These are phyloP conservation scores for Leguminivora glycinivorella DNA, from an alignment of 1,140 invertebrate species.

Conservation along the genomic window DNA sequence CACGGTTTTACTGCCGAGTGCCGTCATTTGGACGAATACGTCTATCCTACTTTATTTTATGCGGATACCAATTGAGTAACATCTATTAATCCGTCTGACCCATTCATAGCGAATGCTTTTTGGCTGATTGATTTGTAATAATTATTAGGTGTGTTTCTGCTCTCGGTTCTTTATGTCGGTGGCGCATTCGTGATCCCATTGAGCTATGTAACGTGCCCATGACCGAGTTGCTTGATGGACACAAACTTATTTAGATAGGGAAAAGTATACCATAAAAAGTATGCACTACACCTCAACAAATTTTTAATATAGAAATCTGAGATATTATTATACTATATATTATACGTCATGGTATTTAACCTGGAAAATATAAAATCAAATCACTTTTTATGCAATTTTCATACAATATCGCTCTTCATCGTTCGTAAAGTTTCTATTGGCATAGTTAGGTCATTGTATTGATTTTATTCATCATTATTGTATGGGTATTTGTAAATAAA, in stretches of 20 bases:
- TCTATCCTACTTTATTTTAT: constrained; percentile 25
- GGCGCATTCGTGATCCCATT: neutral
- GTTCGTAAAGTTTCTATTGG: too few relatives aligned
- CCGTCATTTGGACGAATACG: constrained; percentile 14
- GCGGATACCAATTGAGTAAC: constrained; percentile 17
- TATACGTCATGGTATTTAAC: too few relatives aligned
- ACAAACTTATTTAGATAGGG: neutral
- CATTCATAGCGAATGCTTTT: constrained; percentile 21
- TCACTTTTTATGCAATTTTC: too few relatives aligned
- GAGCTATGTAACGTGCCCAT: neutral
- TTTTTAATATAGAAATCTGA: too few relatives aligned
- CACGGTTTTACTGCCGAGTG: constrained; percentile 20
- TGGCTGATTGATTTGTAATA: constrained; percentile 20
- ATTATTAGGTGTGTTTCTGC: constrained; percentile 1
- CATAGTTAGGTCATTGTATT: too few relatives aligned
- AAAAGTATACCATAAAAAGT: too few relatives aligned
- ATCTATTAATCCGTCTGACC: constrained; percentile 10
- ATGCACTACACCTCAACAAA: too few relatives aligned
- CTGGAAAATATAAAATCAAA: too few relatives aligned
- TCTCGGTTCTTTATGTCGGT: neutral
- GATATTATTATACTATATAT: too few relatives aligned
- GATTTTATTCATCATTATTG: too few relatives aligned
- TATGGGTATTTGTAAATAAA: too few relatives aligned
- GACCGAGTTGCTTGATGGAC: neutral
- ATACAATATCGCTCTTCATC: too few relatives aligned